Conservation (phyloP, 2,113 vertebrate species). For the Gallinago media region DNA sequence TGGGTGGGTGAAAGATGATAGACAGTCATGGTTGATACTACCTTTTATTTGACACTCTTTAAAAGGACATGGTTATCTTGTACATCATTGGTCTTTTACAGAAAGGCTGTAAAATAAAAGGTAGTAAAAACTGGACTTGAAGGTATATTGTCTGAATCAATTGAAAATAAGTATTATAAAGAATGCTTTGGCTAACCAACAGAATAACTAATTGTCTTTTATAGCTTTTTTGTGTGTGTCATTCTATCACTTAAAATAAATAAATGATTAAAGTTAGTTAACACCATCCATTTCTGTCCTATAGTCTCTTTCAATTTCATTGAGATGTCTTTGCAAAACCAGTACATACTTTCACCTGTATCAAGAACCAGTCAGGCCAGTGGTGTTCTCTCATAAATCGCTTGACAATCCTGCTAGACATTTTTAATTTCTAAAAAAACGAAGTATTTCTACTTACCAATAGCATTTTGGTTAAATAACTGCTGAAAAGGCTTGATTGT, state of each 20-base stretch:
- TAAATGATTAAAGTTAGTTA: neutral
- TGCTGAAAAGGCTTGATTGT: slow-evolving; percentile 69
- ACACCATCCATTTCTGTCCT: neutral
- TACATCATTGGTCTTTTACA: neutral
- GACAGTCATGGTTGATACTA: neutral
- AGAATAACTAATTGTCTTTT: neutral
- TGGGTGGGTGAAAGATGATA: neutral
- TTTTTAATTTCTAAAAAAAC: neutral
- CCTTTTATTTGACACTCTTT: neutral
- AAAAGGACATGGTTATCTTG: neutral
- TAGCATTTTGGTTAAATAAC: slow-evolving; percentile 58
- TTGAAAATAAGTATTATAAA: neutral
- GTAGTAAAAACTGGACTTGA: neutral
- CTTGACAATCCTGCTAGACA: neutral
- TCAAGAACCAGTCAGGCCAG: neutral
- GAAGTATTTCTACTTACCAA: slow-evolving; percentile 62
- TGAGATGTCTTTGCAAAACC: neutral
- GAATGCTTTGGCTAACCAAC: neutral
- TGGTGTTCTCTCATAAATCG: neutral
- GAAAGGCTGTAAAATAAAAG: neutral
- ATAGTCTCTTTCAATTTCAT: neutral
- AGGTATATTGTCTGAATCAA: neutral
- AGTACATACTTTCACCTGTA: neutral
- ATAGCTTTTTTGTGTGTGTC: neutral
- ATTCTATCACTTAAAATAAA: neutral